Conservation (phyloP, 2,888 invertebrate species). For the Druceiella hillmani region DNA sequence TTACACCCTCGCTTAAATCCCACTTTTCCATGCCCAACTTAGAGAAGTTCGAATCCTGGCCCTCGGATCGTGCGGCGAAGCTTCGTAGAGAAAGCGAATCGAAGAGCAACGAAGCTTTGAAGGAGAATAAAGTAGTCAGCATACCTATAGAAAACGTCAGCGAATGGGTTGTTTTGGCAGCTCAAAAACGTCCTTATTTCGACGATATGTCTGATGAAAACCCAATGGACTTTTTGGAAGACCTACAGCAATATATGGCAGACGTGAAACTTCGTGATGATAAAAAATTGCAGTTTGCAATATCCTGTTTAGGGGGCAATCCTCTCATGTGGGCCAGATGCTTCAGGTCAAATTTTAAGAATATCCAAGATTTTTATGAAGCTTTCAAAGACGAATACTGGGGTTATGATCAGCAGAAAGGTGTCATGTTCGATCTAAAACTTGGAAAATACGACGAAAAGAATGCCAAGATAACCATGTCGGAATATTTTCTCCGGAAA, state of each 20-base stretch:
- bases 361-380: slow-evolving; percentile 35
- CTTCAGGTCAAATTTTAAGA: slow-evolving; percentile 40
- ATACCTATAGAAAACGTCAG: slow-evolving; percentile 38
- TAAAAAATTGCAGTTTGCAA: slow-evolving; percentile 41
- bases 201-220: slow-evolving; percentile 42
- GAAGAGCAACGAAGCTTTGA: slow-evolving; percentile 28
- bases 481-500: slow-evolving; percentile 46
- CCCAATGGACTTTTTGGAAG: slow-evolving; percentile 46
- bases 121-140: slow-evolving; percentile 30
- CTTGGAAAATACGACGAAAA: slow-evolving; percentile 42
- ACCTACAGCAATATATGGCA: slow-evolving; percentile 39
- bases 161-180: slow-evolving; percentile 41
- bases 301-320: slow-evolving; percentile 43
- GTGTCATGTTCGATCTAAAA: slow-evolving; percentile 45
- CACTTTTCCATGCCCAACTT: slow-evolving; percentile 49
- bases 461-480: slow-evolving; percentile 39
- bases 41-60: slow-evolving; percentile 34
- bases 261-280: slow-evolving; percentile 39
- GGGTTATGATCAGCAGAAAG: slow-evolving; percentile 43
- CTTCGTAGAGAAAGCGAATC: slow-evolving; percentile 28
- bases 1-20: slow-evolving; percentile 38
- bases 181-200: slow-evolving; percentile 42
- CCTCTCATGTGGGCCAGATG: slow-evolving; percentile 48
- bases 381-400: slow-evolving; percentile 47
- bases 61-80: slow-evolving; percentile 29